These are phyloP conservation scores for Nixonia krombeini DNA, from an alignment of 1,140 invertebrate species.

Conservation along the genomic window DNA sequence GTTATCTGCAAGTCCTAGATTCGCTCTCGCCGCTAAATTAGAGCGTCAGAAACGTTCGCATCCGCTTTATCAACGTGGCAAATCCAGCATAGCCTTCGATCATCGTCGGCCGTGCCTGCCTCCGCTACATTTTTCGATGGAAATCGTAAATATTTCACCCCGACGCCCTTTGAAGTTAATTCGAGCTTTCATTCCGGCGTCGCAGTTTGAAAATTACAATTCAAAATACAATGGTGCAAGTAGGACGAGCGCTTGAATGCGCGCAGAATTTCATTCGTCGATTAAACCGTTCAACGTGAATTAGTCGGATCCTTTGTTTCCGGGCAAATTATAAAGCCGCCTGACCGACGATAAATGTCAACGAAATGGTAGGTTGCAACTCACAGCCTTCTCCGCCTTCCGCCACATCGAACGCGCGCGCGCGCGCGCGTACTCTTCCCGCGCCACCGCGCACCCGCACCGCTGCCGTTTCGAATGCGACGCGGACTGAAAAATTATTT, in stretches of 20 bases:
- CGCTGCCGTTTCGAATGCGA: conserved; percentile 28
- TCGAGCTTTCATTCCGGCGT: no score
- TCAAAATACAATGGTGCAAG: conserved; percentile 8
- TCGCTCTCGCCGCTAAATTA: conserved; percentile 37
- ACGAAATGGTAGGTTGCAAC: conserved; percentile 39
- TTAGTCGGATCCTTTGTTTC: conserved; percentile 59
- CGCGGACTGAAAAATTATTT: conserved; percentile 30
- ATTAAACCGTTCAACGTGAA: conserved; percentile 55
- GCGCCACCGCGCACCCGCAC: no score
- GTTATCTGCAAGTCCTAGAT: conserved; percentile 50
- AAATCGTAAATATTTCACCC: neutral
- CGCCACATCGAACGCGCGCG: conserved; percentile 31
- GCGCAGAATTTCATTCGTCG: conserved; percentile 28
- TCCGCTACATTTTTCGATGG: neutral
- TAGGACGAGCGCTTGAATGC: conserved; percentile 34
- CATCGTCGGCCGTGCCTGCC: no score
- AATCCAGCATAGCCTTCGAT: no score
- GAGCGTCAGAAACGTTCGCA: conserved; percentile 29
- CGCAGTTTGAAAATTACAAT: neutral
- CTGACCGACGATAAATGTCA: conserved; percentile 47
- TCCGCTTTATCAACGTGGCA: neutral
- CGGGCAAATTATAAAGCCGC: conserved; percentile 57
- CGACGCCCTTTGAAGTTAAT: no score
- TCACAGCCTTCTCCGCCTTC: conserved; percentile 38
- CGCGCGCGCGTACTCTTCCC: no score